Evolutionary conservation across 1,140 invertebrate species (phyloP).

Genomic region (Ectropis grisescens): DNA sequence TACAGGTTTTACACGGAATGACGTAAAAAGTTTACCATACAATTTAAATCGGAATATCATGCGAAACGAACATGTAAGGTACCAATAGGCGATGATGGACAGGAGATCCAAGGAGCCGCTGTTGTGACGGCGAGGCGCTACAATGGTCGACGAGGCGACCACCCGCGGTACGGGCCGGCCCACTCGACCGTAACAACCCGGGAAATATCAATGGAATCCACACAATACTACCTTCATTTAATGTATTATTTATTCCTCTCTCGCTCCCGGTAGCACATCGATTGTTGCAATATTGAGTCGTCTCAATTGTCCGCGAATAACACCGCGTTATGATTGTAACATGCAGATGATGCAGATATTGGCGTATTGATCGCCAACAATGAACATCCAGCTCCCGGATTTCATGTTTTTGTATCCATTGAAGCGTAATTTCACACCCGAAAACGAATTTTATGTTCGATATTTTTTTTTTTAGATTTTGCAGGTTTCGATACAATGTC

Average conservation of each 20-base stretch:
- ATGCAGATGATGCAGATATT: no score
- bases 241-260: constrained; percentile 4
- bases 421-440: constrained; percentile 12
- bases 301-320: constrained; percentile 41
- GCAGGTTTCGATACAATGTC: no score
- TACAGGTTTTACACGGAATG: no score
- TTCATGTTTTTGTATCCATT: constrained; percentile 12
- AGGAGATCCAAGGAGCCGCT: constrained; percentile 21
- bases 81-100: no score
- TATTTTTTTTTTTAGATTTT: no score
- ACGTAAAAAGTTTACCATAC: no score
- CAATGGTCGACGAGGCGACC: constrained; percentile 27
- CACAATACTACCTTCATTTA: constrained; percentile 3
- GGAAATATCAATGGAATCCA: constrained; percentile 42
- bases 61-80: no score
- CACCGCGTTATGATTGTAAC: constrained; percentile 17
- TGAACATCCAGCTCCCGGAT: constrained; percentile 7
- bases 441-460: no score
- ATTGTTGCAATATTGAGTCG: constrained; percentile 31
- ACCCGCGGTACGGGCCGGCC: constrained; percentile 32
- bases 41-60: no score
- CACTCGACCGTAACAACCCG: constrained; percentile 43
- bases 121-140: constrained; percentile 29
- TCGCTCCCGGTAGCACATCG: constrained; percentile 28
- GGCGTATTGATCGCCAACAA: constrained; percentile 18